These are phyloP conservation scores for Balearica regulorum DNA, from an alignment of 2,797 vertebrate species.

Conservation along the genomic window DNA sequence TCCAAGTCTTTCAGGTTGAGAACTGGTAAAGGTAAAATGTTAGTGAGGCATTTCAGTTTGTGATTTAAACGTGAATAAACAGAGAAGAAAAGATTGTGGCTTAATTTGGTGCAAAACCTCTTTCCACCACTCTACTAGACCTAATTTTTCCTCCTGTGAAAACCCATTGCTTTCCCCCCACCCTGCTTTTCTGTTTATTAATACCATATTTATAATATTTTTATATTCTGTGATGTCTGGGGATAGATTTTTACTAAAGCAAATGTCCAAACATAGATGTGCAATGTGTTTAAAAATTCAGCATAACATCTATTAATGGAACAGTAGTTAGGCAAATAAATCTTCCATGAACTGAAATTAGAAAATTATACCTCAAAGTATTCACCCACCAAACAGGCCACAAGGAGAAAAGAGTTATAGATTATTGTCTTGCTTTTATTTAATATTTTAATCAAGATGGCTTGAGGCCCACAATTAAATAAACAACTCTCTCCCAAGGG, in stretches of 20 bases:
- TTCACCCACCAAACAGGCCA: not conserved
- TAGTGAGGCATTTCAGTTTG: not conserved
- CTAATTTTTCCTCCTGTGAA: not conserved
- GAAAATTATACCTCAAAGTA: not conserved
- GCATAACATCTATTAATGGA: not conserved
- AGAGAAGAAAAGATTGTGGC: not conserved
- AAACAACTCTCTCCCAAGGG: not conserved
- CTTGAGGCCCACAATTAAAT: not conserved
- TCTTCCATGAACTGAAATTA: not conserved
- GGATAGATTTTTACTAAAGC: not conserved
- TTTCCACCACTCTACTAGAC: not conserved
- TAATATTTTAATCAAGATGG: not conserved
- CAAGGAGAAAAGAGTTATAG: not conserved
- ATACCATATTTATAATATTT: not conserved
- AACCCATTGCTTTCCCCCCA: not conserved
- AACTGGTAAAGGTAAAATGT: not conserved
- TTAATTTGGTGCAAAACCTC: not conserved
- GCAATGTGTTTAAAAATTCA: not conserved
- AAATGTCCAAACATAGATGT: not conserved
- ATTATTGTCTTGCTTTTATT: constrained; percentile 10
- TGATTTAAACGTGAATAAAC: not conserved
- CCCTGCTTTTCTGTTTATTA: not conserved
- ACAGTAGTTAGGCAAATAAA: not conserved
- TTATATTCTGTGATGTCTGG: not conserved
- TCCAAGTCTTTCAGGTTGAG: not conserved